These are phyloP conservation scores for Pasiphila rectangulata DNA, from an alignment of 2,888 invertebrate species.

Conservation along the genomic window DNA sequence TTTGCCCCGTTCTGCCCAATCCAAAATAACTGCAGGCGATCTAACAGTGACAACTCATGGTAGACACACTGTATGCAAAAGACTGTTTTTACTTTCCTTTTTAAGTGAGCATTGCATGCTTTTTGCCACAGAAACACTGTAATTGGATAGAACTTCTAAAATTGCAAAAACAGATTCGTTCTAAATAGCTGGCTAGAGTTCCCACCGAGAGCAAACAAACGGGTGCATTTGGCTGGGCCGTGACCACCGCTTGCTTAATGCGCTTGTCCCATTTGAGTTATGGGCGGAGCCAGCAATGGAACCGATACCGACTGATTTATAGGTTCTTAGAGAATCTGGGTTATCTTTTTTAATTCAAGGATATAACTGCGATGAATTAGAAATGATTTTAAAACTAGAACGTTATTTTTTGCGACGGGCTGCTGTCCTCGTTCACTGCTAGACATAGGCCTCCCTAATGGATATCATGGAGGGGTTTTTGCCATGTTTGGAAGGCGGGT, in stretches of 20 bases:
- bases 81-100: too few relatives aligned
- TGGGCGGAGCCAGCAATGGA: constrained; percentile 38
- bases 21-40: too few relatives aligned
- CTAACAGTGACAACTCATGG: too few relatives aligned
- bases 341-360: constrained; percentile 19
- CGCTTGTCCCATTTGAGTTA: constrained; percentile 39
- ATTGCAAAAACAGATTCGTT: constrained; percentile 7
- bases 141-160: constrained; percentile 2
- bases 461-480: too few relatives aligned
- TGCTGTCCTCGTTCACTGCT: too few relatives aligned
- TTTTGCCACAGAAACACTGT: neutral
- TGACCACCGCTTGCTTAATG: constrained; percentile 34
- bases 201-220: constrained; percentile 11
- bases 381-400: neutral
- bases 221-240: constrained; percentile 17
- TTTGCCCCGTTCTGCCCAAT: too few relatives aligned
- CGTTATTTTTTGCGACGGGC: neutral
- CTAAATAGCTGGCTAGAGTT: neutral
- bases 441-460: too few relatives aligned
- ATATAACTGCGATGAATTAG: constrained; percentile 8
- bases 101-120: too few relatives aligned
- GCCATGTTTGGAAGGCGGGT: too few relatives aligned
- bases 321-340: constrained; percentile 30
- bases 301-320: constrained; percentile 42
- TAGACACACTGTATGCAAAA: too few relatives aligned